These are phyloP conservation scores for Mactromeris polynyma DNA, from an alignment of 2,888 invertebrate genomes.

Conservation along the genomic window DNA sequence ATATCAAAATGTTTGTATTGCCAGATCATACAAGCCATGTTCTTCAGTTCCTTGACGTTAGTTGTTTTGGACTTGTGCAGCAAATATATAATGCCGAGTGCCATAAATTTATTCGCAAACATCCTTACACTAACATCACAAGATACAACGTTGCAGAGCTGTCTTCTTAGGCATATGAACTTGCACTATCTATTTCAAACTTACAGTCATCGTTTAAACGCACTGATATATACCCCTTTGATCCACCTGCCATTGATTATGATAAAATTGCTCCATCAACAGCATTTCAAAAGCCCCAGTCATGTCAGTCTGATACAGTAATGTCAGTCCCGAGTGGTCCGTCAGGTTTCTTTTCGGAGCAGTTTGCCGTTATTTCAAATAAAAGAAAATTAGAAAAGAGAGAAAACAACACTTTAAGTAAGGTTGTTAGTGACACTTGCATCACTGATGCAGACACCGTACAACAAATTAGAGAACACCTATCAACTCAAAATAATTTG, in stretches of 20 bases:
- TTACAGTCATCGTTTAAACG: neutral
- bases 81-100: neutral
- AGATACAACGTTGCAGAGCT: neutral
- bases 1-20: neutral
- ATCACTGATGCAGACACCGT: too few species aligned
- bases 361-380: too few species aligned
- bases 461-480: too few species aligned
- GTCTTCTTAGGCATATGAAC: neutral
- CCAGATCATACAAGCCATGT: constrained; percentile 23
- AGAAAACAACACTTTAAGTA: too few species aligned
- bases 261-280: too few species aligned
- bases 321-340: too few species aligned
- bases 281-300: too few species aligned
- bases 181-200: neutral
- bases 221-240: neutral
- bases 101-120: neutral
- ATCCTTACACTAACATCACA: neutral
- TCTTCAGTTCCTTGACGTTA: constrained; percentile 8
- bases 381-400: too few species aligned
- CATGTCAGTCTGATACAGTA: too few species aligned
- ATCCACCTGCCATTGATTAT: neutral
- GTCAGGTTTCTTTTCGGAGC: too few species aligned
- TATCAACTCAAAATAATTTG: too few species aligned
- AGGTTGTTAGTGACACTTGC: too few species aligned
- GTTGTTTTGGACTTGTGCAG: constrained; percentile 21